A percentile compares a stretch with the other conserved stretches of the same genome.
Evolutionary conservation across 1,140 invertebrate species (phyloP).

Genomic region (Odontomachus brunneus): DNA sequence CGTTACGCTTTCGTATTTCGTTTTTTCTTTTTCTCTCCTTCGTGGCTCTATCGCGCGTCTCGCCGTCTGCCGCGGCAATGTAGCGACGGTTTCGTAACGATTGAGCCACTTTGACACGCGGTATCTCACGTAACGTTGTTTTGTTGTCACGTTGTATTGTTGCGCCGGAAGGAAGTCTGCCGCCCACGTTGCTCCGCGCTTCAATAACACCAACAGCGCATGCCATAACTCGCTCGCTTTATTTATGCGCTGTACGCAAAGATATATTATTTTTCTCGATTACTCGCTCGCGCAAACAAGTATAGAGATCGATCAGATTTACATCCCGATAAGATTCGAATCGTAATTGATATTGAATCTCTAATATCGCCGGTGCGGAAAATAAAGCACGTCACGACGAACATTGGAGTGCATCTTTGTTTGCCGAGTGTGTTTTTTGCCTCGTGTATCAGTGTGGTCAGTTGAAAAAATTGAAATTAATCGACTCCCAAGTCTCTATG

Average conservation of each 20-base stretch:
- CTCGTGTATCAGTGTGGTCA: too few species aligned
- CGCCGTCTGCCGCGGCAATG: background rate
- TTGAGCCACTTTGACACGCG: constrained; percentile 39
- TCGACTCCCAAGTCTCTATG: background rate
- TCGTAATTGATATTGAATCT: background rate
- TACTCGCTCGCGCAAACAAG: background rate
- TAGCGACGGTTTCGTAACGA: constrained; percentile 24
- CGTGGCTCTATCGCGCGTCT: background rate
- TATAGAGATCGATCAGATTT: background rate
- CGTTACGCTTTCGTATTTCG: background rate
- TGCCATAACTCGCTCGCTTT: background rate
- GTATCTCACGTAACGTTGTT: constrained; percentile 13
- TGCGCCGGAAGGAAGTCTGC: constrained; percentile 33
- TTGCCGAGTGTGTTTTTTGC: too few species aligned
- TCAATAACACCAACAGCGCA: constrained; percentile 26
- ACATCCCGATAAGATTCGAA: background rate
- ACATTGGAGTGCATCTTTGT: too few species aligned
- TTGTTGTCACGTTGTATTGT: constrained; percentile 33
- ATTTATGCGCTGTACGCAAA: background rate
- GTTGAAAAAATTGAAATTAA: background rate
- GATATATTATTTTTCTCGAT: constrained; percentile 22
- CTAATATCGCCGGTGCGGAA: background rate
- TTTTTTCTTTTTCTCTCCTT: background rate
- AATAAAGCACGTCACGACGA: background rate
- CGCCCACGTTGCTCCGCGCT: constrained; percentile 13